Evolutionary conservation across 2,888 invertebrate genomes (phyloP), one percentile per base, ranked within the genome.

Genomic region (Orchesellides sinensis): DNA sequence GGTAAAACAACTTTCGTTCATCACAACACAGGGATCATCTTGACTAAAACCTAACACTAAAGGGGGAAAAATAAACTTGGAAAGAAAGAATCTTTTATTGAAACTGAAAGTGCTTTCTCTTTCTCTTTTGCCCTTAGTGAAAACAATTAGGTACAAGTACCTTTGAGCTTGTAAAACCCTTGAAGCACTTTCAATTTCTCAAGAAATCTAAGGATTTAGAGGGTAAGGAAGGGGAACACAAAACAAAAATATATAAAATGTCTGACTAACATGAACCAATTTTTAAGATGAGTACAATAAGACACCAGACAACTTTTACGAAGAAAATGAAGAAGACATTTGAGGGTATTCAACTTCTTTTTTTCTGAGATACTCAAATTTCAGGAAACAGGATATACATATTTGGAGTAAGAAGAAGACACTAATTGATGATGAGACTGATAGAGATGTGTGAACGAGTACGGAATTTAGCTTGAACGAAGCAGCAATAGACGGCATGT

Each of bases 271-370:
- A 59, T 68, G 47, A 49, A 45, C 40, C 45, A 66, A 45, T 66
- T 65, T 40, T 65, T 56, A 49, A 52, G 75, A 66, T 68, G 75
- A 77, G 23, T 35, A 52, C 47, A 65, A 77, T 29, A 47, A 69
- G 77, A 77, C 77, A 77, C 68, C 56, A 68, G 47, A 75, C 74
- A 75, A 63, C 49, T 47, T 52, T 45, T 96, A 83, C n/a, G 25
- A 25, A 23, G 49, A 63, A 27, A 52, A 79, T 61, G 49, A 83
- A 78, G 54, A 23, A 72, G 32, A 78, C 56, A 40, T 27, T 5
- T 56, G 45, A 49, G 19, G 65, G 52, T 40, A 59, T 59, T 49
- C 69, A 74, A 81, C 21, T 40, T 35, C 25, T 68, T 40, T 77
- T 59, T 68, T 21, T 40, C 32, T 54, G 35, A 77, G 35, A 25